Evolutionary conservation across 2,797 vertebrate species (phyloP).

Genomic region (Rhinoraja longicauda): DNA sequence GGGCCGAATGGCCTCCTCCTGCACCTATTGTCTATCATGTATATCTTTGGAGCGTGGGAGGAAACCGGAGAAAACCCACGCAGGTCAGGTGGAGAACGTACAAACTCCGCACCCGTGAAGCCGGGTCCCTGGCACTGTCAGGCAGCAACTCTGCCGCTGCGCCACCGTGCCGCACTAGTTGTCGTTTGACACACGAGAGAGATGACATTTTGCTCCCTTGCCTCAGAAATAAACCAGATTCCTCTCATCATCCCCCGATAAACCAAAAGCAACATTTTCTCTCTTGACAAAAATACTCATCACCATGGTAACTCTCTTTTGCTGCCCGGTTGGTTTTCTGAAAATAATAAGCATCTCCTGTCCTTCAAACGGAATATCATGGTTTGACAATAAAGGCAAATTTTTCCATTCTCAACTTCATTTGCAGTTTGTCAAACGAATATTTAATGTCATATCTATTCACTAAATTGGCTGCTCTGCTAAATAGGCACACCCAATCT

Average conservation of each 20-base stretch:
- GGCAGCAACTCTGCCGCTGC: too few species aligned
- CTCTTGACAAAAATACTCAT: not conserved
- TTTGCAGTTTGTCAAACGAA: not conserved
- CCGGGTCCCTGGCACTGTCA: too few species aligned
- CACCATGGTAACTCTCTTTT: slow-evolving; percentile 18
- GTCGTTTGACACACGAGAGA: not conserved
- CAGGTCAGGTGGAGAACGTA: too few species aligned
- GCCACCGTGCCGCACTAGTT: too few species aligned
- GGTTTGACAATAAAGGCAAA: not conserved
- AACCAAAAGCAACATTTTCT: not conserved
- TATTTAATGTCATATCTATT: not conserved
- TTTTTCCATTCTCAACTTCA: not conserved
- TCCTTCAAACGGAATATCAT: not conserved
- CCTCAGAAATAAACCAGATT: not conserved
- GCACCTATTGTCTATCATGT: too few species aligned
- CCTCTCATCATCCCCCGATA: not conserved
- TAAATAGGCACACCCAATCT: not conserved
- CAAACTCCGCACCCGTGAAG: too few species aligned
- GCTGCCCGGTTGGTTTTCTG: not conserved
- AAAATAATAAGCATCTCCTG: slow-evolving; percentile 23
- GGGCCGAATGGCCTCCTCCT: too few species aligned
- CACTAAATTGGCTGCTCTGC: not conserved
- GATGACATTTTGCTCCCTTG: not conserved
- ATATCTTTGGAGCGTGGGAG: too few species aligned
- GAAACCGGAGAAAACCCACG: too few species aligned